Evolutionary conservation across 2,797 vertebrate genomes (phyloP).

Genomic region (Eurystomus glaucurus): DNA sequence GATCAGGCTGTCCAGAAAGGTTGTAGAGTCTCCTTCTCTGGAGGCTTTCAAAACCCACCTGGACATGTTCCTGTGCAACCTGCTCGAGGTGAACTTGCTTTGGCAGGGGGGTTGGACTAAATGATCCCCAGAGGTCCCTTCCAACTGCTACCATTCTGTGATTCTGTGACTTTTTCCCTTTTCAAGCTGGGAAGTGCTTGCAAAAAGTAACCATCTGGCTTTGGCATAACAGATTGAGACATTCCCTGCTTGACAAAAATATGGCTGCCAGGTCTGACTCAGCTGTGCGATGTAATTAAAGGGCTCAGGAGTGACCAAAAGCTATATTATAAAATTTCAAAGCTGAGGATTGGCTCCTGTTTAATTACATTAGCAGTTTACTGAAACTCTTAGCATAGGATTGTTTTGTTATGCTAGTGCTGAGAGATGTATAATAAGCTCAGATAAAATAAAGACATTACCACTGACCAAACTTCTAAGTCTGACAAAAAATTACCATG

Average conservation of each 20-base stretch:
- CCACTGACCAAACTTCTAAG: background rate
- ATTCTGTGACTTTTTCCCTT: background rate
- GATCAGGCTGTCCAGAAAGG: too few relatives aligned
- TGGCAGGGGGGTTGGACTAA: background rate
- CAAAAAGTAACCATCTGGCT: slow-evolving; percentile 48
- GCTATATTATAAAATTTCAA: background rate
- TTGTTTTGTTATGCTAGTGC: background rate
- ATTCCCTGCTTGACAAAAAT: background rate
- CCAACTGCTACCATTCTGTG: background rate
- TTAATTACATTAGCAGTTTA: background rate
- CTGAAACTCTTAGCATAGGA: background rate
- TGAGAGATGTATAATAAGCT: background rate
- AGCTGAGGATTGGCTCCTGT: background rate
- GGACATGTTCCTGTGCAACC: too few relatives aligned
- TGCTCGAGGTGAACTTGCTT: too few relatives aligned
- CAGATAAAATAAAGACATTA: background rate
- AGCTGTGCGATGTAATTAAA: slow-evolving; percentile 23
- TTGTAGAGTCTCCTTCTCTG: too few relatives aligned
- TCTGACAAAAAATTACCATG: background rate
- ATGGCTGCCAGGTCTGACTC: slow-evolving; percentile 31
- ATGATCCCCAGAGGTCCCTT: background rate
- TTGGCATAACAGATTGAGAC: slow-evolving; percentile 32
- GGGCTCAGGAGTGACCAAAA: slow-evolving; percentile 28
- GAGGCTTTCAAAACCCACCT: too few relatives aligned
- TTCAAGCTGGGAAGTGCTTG: slow-evolving; percentile 23